Conservation (phyloP, 2,888 invertebrate species). For the Leistus spinibarbis region DNA sequence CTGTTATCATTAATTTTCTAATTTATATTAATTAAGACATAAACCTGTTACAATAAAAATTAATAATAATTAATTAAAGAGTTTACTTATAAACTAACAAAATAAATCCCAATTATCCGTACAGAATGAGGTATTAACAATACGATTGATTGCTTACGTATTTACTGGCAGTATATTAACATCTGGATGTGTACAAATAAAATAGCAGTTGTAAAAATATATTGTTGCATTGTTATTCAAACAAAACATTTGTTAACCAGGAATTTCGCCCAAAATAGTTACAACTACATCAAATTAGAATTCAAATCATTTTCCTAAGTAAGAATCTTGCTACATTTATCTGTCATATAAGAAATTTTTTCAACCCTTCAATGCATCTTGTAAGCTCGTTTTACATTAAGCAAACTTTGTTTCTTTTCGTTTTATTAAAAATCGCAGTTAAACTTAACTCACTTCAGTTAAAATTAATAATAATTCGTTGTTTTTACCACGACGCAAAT, state of each 20-base stretch:
- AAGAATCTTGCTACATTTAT: too few relatives aligned
- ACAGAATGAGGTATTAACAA: slow-evolving; percentile 30
- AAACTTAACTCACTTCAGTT: too few relatives aligned
- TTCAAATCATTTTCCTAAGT: background rate
- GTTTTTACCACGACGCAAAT: too few relatives aligned
- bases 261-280: background rate
- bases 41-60: slow-evolving; percentile 13
- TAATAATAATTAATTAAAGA: slow-evolving; percentile 6
- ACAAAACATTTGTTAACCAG: background rate
- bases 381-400: too few relatives aligned
- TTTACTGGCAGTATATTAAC: slow-evolving; percentile 26
- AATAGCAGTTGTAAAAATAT: background rate
- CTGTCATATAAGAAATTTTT: too few relatives aligned
- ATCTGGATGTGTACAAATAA: background rate
- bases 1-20: slow-evolving; percentile 28
- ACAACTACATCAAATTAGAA: background rate
- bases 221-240: background rate
- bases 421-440: too few relatives aligned
- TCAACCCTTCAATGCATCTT: too few relatives aligned
- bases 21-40: background rate
- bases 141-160: slow-evolving; percentile 25
- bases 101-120: slow-evolving; percentile 15
- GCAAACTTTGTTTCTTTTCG: too few relatives aligned
- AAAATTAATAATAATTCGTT: too few relatives aligned
- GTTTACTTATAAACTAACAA: background rate